These are phyloP conservation scores for Nasonia vitripennis DNA, from an alignment of 1,140 invertebrate species.

Conservation along the genomic window DNA sequence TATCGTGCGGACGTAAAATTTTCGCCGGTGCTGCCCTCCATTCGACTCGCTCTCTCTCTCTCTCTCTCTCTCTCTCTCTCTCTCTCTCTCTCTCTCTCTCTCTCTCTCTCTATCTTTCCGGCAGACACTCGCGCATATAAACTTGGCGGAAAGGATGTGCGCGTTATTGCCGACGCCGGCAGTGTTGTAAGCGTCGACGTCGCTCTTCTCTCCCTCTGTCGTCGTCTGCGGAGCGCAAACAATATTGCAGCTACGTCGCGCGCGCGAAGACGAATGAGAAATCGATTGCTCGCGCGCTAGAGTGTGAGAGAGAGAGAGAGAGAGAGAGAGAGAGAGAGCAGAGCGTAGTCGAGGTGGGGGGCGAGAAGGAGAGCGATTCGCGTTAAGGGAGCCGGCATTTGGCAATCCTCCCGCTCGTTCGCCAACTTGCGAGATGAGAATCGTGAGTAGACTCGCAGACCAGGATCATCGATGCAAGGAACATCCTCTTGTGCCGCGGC, in stretches of 20 bases:
- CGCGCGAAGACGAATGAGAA: conserved; percentile 56
- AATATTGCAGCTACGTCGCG: conserved; percentile 48
- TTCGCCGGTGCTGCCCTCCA: neutral
- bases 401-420: conserved; percentile 57
- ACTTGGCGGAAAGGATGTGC: conserved; percentile 46
- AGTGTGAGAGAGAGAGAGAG: neutral
- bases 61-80: too few species aligned
- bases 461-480: conserved; percentile 53
- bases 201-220: neutral
- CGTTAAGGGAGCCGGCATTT: conserved; percentile 51
- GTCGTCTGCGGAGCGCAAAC: conserved; percentile 41
- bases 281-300: conserved; percentile 51
- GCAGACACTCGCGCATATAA: neutral
- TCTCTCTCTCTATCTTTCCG: neutral
- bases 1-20: conserved; percentile 37
- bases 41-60: neutral
- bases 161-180: conserved; percentile 50
- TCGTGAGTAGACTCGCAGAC: conserved; percentile 58
- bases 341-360: neutral
- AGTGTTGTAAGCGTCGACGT: neutral
- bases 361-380: conserved; percentile 45
- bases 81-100: too few species aligned
- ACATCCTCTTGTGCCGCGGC: conserved; percentile 20
- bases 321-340: neutral
- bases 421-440: conserved; percentile 58